phyloP scores from a whole-genome alignment of 2,888 invertebrate species.

The Ernsta delagoae region DNA sequence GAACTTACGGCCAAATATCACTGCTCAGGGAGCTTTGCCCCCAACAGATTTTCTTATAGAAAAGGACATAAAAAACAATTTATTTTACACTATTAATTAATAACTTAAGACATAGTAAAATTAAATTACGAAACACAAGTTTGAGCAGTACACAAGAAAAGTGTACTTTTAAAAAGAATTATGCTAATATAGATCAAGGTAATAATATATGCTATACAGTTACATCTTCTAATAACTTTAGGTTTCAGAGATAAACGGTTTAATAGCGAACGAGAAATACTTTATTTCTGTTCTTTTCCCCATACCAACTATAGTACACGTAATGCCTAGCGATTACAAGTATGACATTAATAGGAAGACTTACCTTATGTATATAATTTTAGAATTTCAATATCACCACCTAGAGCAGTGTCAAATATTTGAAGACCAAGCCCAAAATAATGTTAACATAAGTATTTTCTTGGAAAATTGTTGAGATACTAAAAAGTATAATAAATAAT shows the following conservation, averaged over 20 bases:
- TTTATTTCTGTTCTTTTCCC: not conserved
- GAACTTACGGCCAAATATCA: conserved; percentile 56
- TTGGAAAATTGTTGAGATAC: conserved; percentile 1
- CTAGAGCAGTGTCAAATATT: conserved; percentile 1
- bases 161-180: conserved; percentile 30
- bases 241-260: conserved; percentile 1
- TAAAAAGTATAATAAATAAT: too few species aligned
- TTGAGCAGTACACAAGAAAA: conserved; percentile 45
- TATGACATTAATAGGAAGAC: conserved; percentile 35
- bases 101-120: conserved; percentile 42
- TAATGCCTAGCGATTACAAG: conserved; percentile 19
- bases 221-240: conserved; percentile 4
- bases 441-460: conserved; percentile 1
- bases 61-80: conserved; percentile 20
- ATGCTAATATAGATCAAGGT: conserved; percentile 21
- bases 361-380: conserved; percentile 28
- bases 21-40: conserved; percentile 43
- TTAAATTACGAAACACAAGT: conserved; percentile 44
- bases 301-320: conserved; percentile 3
- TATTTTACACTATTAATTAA: conserved; percentile 20
- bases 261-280: not conserved
- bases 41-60: conserved; percentile 35
- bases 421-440: conserved; percentile 13
- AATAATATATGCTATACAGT: conserved; percentile 6
- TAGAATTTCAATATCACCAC: conserved; percentile 26